phyloP scores from a whole-genome alignment of 1,140 invertebrate genomes.

The Bombyx mandarina region DNA sequence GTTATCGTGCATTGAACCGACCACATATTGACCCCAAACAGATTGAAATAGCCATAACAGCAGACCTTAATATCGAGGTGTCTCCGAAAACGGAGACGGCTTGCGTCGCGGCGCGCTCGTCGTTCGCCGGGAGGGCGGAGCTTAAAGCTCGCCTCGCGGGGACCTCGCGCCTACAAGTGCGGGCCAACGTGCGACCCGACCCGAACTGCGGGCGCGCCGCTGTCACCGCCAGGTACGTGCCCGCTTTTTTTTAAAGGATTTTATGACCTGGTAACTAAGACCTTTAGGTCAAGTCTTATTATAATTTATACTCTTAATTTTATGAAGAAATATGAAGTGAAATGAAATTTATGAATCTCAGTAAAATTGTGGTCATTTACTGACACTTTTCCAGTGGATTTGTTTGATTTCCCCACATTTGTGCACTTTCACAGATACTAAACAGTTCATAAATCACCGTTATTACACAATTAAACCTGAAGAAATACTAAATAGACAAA shows the following conservation, averaged over 20 bases:
- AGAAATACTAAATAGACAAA: too few species aligned
- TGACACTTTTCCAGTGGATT: too few species aligned
- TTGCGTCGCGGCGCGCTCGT: conserved; percentile 25
- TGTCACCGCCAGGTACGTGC: conserved; percentile 14
- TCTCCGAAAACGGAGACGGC: conserved; percentile 16
- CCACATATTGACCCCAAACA: neutral
- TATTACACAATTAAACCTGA: too few species aligned
- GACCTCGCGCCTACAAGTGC: conserved; percentile 18
- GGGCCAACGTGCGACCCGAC: conserved; percentile 17
- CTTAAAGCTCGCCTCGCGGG: conserved; percentile 21
- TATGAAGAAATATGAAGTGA: too few species aligned
- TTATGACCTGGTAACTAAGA: too few species aligned
- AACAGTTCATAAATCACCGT: too few species aligned
- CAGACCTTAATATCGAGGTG: conserved; percentile 16
- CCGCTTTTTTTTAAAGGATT: neutral
- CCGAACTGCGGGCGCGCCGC: conserved; percentile 15
- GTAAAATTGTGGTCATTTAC: too few species aligned
- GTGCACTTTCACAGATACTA: too few species aligned
- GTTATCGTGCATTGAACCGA: neutral
- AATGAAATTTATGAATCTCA: too few species aligned
- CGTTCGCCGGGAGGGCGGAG: conserved; percentile 21
- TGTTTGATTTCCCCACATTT: too few species aligned
- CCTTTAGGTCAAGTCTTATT: too few species aligned
- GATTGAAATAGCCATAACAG: conserved; percentile 14
- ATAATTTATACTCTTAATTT: too few species aligned